Conservation (phyloP, 2,797 vertebrate species). For the Phrynocephalus vlangalii region DNA sequence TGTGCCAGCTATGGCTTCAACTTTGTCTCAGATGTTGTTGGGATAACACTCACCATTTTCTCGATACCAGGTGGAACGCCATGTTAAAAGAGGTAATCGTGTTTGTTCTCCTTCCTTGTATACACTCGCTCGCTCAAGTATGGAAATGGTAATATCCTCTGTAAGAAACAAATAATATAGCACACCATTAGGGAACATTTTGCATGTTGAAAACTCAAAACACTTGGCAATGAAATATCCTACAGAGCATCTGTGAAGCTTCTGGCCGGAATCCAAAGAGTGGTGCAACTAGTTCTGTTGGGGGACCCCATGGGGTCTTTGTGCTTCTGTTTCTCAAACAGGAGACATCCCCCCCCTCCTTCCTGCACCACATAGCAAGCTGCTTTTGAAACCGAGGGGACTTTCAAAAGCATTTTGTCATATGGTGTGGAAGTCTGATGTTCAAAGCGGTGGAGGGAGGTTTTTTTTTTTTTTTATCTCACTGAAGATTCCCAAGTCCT, state of each 20-base stretch:
- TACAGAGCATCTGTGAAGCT: slow-evolving; percentile 63
- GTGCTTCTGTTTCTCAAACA: slow-evolving; percentile 5
- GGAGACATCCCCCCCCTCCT: neutral
- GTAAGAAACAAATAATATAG: slow-evolving; percentile 68
- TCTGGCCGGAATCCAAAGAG: slow-evolving; percentile 32
- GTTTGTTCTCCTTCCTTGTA: slow-evolving; percentile 69
- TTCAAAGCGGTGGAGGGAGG: neutral
- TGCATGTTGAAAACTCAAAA: slow-evolving; percentile 67
- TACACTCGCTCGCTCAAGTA: slow-evolving; percentile 48
- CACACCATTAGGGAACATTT: slow-evolving; percentile 68
- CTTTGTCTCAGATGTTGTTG: slow-evolving; percentile 54
- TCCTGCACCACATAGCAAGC: neutral
- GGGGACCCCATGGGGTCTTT: neutral
- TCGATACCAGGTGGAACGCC: slow-evolving; percentile 60
- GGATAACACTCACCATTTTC: slow-evolving; percentile 64
- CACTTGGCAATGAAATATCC: slow-evolving; percentile 64
- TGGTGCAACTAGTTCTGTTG: neutral
- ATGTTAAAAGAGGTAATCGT: slow-evolving; percentile 72
- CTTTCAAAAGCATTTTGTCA: slow-evolving; percentile 21
- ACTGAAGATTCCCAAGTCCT: neutral
- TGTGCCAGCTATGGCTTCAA: slow-evolving; percentile 28
- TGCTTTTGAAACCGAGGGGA: slow-evolving; percentile 25
- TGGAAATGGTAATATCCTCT: slow-evolving; percentile 69
- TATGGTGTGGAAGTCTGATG: neutral
- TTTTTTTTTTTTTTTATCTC: neutral